These are phyloP conservation scores for Procambarus clarkii DNA, from an alignment of 1,140 invertebrate species.

Conservation along the genomic window DNA sequence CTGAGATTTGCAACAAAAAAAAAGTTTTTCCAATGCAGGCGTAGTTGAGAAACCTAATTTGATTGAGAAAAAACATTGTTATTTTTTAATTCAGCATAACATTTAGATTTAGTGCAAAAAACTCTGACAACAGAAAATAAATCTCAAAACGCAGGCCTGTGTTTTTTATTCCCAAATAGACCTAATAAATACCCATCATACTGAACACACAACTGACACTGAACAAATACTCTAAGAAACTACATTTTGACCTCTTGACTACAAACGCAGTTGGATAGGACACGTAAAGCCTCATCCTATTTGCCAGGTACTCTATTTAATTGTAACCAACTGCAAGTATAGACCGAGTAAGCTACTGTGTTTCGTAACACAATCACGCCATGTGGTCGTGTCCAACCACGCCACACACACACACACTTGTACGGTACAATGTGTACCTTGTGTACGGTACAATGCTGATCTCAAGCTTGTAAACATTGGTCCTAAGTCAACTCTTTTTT, in stretches of 20 bases:
- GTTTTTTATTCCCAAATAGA: background rate
- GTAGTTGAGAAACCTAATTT: no score
- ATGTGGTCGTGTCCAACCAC: no score
- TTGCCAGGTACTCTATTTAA: background rate
- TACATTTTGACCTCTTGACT: background rate
- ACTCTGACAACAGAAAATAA: no score
- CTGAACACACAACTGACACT: background rate
- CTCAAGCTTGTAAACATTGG: background rate
- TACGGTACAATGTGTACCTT: no score
- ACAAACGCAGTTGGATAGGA: background rate
- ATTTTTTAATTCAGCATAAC: no score
- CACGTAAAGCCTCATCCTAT: background rate
- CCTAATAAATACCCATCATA: background rate
- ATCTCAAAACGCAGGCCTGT: background rate
- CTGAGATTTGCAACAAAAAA: no score
- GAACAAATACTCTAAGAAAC: background rate
- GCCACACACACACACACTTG: no score
- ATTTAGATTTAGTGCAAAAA: no score
- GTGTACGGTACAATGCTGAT: background rate
- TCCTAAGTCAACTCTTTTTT: background rate
- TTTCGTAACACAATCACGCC: constrained; percentile 12
- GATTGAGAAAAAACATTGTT: no score
- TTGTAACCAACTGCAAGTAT: background rate
- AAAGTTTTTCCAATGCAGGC: no score
- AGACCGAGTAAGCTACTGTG: constrained; percentile 19